Base-by-base conservation (phyloP, 2,888 invertebrate species). In the Rhorus exstirpatorius region DNA sequence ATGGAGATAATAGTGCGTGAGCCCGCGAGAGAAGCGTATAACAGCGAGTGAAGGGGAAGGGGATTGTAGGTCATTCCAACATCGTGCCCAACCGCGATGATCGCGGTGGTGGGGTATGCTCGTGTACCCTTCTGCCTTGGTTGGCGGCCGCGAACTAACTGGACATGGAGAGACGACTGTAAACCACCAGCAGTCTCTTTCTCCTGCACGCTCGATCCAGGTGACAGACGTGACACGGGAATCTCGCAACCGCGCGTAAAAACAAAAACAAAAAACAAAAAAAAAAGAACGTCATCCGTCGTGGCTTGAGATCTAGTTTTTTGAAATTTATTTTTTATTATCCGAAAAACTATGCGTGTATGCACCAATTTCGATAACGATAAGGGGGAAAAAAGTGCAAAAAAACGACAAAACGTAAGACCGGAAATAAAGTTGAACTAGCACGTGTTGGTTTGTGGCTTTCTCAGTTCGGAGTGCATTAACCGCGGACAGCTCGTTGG, bases 41-140 rank as follows among this genome's bases (percentile, higher is more conserved):
- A 17, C 3, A 38, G 14, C 31, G 63, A 67, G 79, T 53, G 81
- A 65, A 68, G 85, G 76, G 51, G 83, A 55, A 79, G 84, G 84
- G 87, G 89, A 92, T 92, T 92, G 92, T 92, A 91, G 92, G 92
- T 92, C 92, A 90, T 75, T 80, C 88, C 75, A 85, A 85, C 86
- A 83, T 85, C 84, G 87, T 75, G 26, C 53, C 21, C 8, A 63
- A 74, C 72, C 77, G 71, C n/a, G n/a, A n/a, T n/a, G n/a, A n/a
- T 55, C 68, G 55, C 72, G 26, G 86, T 86, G 88, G 87, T 83
- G 89, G 89, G 88, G 89, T 83, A 44, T 58, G 26, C 65, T 75
- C 51, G 65, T 67, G 61, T 88, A 89, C 89, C 89, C 90, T 90
- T 91, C 89, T 90, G 89, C 88, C 84, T 84, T 77, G 85, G 85